Percentiles rank a stretch among this genome's conserved stretches.
Evolutionary conservation across 1,140 invertebrate species (phyloP).

Genomic region (Hyposmocoma kahamanoa): DNA sequence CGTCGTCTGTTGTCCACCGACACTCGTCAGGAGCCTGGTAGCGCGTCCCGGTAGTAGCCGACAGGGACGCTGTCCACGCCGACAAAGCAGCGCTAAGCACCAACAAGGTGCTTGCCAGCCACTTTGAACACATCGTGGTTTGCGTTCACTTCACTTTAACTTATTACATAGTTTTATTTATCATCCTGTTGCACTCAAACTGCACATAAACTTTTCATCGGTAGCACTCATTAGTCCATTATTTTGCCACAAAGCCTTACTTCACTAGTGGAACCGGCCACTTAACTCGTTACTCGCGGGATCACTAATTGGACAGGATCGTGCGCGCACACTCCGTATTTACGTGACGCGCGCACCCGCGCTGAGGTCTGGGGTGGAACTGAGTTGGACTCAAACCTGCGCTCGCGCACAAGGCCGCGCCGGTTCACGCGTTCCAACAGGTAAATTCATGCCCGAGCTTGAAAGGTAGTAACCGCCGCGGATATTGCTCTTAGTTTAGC

Average conservation of each 20-base stretch:
- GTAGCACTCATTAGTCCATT: slow-evolving; percentile 37
- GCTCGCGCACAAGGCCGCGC: slow-evolving; percentile 71
- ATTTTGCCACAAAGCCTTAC: slow-evolving; percentile 32
- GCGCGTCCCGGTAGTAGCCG: slow-evolving; percentile 59
- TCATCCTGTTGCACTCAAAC: slow-evolving; percentile 40
- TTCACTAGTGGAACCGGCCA: slow-evolving; percentile 60
- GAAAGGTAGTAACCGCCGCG: slow-evolving; percentile 47
- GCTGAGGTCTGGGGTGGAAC: slow-evolving; percentile 64
- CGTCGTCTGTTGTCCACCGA: slow-evolving; percentile 81
- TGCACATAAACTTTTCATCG: slow-evolving; percentile 39
- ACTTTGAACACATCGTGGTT: slow-evolving; percentile 55
- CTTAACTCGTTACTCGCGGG: slow-evolving; percentile 67
- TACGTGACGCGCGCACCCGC: slow-evolving; percentile 46
- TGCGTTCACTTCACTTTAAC: slow-evolving; percentile 49
- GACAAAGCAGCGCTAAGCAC: slow-evolving; percentile 53
- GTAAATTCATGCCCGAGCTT: slow-evolving; percentile 43
- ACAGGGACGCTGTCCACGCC: slow-evolving; percentile 60
- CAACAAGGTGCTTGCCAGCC: slow-evolving; percentile 49
- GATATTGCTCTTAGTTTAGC: slow-evolving; percentile 30
- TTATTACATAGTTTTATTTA: slow-evolving; percentile 60
- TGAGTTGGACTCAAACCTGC: slow-evolving; percentile 62
- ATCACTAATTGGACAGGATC: slow-evolving; percentile 68
- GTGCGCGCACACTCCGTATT: slow-evolving; percentile 29
- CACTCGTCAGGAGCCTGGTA: slow-evolving; percentile 91
- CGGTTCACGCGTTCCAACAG: slow-evolving; percentile 71